These are phyloP conservation scores for Centroberyx gerrardi DNA, from an alignment of 2,797 vertebrate species.

Conservation along the genomic window DNA sequence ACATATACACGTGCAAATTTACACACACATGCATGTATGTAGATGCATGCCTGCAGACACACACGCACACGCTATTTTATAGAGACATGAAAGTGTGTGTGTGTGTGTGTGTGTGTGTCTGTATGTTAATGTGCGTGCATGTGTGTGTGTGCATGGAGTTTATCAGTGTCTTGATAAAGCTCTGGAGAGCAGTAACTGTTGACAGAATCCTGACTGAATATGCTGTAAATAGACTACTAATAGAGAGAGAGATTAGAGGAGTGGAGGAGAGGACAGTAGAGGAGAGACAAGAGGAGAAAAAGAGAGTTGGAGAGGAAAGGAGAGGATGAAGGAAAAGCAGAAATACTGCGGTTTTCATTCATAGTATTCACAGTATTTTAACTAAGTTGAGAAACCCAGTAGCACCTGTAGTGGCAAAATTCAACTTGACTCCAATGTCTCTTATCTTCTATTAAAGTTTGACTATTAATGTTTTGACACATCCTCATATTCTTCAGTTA, in stretches of 20 bases:
- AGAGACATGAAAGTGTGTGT: constrained; percentile 13
- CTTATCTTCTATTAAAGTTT: background rate
- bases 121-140: constrained; percentile 3
- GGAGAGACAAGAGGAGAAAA: constrained; percentile 67
- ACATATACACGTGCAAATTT: constrained; percentile 50
- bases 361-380: constrained; percentile 5
- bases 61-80: background rate
- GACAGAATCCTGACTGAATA: constrained; percentile 77
- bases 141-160: constrained; percentile 62
- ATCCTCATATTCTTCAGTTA: no score
- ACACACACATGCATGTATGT: constrained; percentile 36
- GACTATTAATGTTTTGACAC: no score
- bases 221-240: constrained; percentile 84
- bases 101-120: constrained; percentile 19
- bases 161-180: constrained; percentile 79
- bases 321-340: constrained; percentile 65
- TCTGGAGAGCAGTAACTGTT: constrained; percentile 77
- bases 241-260: constrained; percentile 79
- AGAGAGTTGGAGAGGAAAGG: background rate
- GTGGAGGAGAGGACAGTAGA: constrained; percentile 74
- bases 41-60: constrained; percentile 40
- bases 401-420: constrained; percentile 58
- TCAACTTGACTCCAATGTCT: constrained; percentile 1
- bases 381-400: constrained; percentile 16
- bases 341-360: constrained; percentile 31